Evolutionary conservation across 1,140 invertebrate genomes (phyloP).

Genomic region (Pseudoatta argentina): DNA sequence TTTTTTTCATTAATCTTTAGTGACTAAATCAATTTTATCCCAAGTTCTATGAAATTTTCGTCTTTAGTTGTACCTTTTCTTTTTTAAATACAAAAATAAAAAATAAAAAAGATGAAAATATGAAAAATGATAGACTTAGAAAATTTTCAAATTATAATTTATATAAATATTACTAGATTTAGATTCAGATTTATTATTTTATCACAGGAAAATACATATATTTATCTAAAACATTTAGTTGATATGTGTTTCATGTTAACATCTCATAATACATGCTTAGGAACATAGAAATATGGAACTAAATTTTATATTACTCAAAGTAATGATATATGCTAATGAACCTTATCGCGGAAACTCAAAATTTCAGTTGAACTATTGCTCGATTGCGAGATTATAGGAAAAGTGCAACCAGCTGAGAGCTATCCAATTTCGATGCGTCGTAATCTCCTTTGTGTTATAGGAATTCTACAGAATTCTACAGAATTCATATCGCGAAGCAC

Average conservation of each 20-base stretch:
- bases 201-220: background rate
- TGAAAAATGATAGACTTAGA: background rate
- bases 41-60: no score
- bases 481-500: constrained; percentile 20
- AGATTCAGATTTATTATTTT: background rate
- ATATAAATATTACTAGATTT: background rate
- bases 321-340: background rate
- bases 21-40: no score
- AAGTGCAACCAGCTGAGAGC: constrained; percentile 43
- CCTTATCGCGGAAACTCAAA: background rate
- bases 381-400: constrained; percentile 34
- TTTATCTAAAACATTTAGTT: background rate
- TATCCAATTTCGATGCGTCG: constrained; percentile 35
- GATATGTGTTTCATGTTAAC: background rate
- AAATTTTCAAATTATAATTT: background rate
- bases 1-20: no score
- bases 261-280: background rate
- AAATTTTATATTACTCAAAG: background rate
- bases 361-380: constrained; percentile 34
- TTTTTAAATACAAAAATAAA: background rate
- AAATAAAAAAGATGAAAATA: background rate
- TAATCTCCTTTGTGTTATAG: constrained; percentile 36
- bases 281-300: background rate
- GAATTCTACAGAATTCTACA: background rate
- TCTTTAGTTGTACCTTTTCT: background rate